These are phyloP conservation scores for human (Homo sapiens) DNA, from an alignment of 2,113 vertebrate genomes.

Conservation along the genomic window DNA sequence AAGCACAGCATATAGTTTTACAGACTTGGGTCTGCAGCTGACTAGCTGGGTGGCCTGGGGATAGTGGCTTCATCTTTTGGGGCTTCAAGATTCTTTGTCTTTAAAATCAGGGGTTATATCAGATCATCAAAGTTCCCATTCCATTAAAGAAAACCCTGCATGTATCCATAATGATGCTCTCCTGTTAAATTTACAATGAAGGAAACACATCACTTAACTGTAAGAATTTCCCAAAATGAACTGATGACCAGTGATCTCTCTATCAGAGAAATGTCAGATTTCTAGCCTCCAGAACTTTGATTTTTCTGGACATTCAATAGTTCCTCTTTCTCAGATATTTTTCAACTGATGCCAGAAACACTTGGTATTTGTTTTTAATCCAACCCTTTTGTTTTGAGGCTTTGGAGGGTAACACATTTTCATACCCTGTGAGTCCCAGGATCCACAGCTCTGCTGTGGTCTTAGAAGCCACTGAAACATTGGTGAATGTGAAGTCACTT, in stretches of 20 bases:
- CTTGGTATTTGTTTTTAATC: constrained; percentile 33
- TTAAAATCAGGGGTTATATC: not conserved
- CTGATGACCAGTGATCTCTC: accelerated
- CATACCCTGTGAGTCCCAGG: not conserved
- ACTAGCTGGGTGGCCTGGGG: not conserved
- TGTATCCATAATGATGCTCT: not conserved
- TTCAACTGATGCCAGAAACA: not conserved
- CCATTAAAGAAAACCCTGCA: not conserved
- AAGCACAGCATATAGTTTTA: not conserved
- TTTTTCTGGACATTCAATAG: not conserved
- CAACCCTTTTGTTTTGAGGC: not conserved
- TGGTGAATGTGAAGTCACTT: constrained; percentile 74
- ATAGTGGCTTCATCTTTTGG: not conserved
- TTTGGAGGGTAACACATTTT: constrained; percentile 9
- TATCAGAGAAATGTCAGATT: not conserved
- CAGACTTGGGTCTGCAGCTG: not conserved
- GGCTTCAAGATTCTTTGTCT: not conserved
- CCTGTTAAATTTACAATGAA: not conserved
- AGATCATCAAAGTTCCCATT: not conserved
- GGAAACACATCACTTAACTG: not conserved
- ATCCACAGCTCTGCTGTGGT: constrained; percentile 38
- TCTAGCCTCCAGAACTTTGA: not conserved
- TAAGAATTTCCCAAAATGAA: not conserved
- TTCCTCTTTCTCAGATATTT: not conserved
- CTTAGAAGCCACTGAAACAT: constrained; percentile 65